A percentile compares a stretch with the other conserved stretches of the same genome.
Evolutionary conservation across 2,797 vertebrate genomes (phyloP).

Genomic region (Borostomias antarcticus): DNA sequence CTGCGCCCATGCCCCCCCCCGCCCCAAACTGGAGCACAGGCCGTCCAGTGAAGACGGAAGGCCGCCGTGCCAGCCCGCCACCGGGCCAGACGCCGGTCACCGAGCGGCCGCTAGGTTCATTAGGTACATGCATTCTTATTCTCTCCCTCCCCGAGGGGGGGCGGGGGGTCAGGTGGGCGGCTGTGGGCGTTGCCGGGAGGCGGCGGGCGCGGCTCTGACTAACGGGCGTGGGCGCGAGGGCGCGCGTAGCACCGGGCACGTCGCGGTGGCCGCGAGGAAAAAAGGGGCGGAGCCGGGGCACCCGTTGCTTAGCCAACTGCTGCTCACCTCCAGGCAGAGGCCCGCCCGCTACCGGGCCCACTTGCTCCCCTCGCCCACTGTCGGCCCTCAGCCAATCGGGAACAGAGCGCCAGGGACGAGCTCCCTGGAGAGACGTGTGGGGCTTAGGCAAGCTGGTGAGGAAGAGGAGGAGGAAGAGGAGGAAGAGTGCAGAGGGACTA

Average conservation of each 20-base stretch:
- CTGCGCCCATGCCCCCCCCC: conserved; percentile 73
- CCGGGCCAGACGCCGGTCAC: conserved; percentile 70
- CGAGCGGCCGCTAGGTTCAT: conserved; percentile 84
- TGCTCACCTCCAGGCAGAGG: conserved; percentile 77
- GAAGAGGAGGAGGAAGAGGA: conserved; percentile 44
- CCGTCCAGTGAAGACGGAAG: conserved; percentile 80
- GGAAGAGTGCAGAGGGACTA: conserved; percentile 30
- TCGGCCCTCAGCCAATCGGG: conserved; percentile 45
- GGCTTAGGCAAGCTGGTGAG: conserved; percentile 39
- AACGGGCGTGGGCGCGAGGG: conserved; percentile 60
- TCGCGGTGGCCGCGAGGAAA: conserved; percentile 75
- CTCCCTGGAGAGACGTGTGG: conserved; percentile 29
- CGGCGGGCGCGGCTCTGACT: conserved; percentile 66
- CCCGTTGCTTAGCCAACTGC: conserved; percentile 78
- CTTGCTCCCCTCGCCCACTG: conserved; percentile 47
- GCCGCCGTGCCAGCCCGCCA: conserved; percentile 70
- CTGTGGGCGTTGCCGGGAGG: conserved; percentile 83
- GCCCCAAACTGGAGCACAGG: conserved; percentile 71
- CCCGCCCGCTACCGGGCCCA: conserved; percentile 65
- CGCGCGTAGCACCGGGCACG: conserved; percentile 60
- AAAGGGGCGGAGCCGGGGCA: conserved; percentile 74
- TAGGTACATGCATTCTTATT: conserved; percentile 90
- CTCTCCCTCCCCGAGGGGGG: conserved; percentile 83
- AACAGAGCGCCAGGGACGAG: conserved; percentile 48
- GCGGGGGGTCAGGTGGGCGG: conserved; percentile 79